Percentiles rank a stretch among this genome's conserved stretches.
These are phyloP conservation scores for Myiozetetes cayanensis DNA, from an alignment of 2,113 vertebrate genomes.

Conservation along the genomic window DNA sequence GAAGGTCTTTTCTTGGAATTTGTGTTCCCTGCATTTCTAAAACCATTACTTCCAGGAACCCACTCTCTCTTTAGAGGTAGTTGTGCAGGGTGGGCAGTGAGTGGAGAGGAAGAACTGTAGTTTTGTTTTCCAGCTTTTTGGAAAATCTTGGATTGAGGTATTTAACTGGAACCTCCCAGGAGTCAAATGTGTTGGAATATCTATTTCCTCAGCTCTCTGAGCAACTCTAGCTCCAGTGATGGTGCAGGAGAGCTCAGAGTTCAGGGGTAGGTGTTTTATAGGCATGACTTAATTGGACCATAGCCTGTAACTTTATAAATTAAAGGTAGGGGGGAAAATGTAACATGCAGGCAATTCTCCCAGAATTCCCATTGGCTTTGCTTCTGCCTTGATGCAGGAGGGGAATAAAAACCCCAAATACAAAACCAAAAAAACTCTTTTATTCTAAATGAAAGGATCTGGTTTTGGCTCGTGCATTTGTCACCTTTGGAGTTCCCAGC, in stretches of 20 bases:
- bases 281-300: background rate
- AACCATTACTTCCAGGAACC: too few relatives aligned
- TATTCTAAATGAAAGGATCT: background rate
- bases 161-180: background rate
- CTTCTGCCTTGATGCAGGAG: fast-evolving
- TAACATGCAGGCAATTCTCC: background rate
- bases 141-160: background rate
- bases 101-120: background rate
- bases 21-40: too few relatives aligned
- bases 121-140: background rate
- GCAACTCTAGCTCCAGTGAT: background rate
- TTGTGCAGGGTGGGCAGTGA: too few relatives aligned
- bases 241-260: background rate
- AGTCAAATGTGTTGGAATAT: background rate
- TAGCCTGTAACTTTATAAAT: background rate
- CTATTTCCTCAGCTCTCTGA: background rate
- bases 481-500: background rate
- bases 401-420: background rate
- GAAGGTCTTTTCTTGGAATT: background rate
- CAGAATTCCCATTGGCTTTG: background rate
- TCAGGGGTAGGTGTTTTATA: background rate
- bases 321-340: fast-evolving
- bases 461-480: background rate
- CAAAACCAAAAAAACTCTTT: background rate
- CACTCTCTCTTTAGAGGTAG: too few relatives aligned